These are phyloP conservation scores for Lophotriccus pileatus DNA, from an alignment of 2,797 vertebrate genomes.

Conservation along the genomic window DNA sequence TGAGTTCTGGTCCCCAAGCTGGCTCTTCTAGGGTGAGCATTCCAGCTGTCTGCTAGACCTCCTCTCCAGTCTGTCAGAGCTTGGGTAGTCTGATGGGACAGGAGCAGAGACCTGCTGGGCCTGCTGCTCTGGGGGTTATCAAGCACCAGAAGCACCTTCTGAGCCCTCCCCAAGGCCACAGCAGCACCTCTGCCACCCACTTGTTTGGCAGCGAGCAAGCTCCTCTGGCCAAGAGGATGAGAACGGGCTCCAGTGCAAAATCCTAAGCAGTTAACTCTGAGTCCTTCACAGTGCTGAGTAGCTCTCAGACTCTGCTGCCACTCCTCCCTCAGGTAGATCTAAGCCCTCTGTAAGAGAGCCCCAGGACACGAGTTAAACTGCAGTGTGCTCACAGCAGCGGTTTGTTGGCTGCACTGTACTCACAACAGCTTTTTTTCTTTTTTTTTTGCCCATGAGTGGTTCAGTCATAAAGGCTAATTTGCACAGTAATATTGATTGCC, in stretches of 20 bases:
- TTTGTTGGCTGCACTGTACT: not conserved
- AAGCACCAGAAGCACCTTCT: not conserved
- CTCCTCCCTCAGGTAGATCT: not conserved
- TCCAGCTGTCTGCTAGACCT: not conserved
- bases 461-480: slow-evolving; percentile 71
- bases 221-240: not conserved
- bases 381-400: not conserved
- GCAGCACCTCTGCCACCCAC: not conserved
- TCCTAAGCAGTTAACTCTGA: not conserved
- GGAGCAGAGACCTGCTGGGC: not conserved
- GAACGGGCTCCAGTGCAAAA: not conserved
- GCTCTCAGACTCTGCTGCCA: not conserved
- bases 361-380: fast-evolving
- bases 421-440: not conserved
- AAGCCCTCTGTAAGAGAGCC: not conserved
- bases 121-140: not conserved
- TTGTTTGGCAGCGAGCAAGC: fast-evolving
- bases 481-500: slow-evolving; percentile 68
- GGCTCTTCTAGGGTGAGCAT: fast-evolving
- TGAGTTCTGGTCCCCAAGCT: not conserved
- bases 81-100: fast-evolving
- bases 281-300: not conserved
- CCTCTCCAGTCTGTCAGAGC: fast-evolving
- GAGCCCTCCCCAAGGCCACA: not conserved
- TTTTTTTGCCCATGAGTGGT: not conserved